Percentiles rank a stretch among this genome's conserved stretches.
These are phyloP conservation scores for Tiphia femorata DNA, from an alignment of 2,888 invertebrate species.

Conservation along the genomic window DNA sequence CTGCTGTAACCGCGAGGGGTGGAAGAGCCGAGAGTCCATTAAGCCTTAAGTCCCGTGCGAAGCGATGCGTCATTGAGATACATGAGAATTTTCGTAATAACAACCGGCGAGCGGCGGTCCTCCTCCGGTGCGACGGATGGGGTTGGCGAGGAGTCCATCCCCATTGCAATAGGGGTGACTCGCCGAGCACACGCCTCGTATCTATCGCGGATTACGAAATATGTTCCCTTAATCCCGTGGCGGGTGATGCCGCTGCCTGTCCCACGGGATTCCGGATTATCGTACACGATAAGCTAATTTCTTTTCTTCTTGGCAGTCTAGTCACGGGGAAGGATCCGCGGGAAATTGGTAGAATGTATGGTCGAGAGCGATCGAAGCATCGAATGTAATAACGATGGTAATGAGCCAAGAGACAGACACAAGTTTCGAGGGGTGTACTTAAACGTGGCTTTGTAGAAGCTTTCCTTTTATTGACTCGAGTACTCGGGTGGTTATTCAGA, in stretches of 20 bases:
- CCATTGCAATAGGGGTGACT: constrained; percentile 36
- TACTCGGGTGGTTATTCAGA: no score
- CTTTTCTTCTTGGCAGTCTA: constrained; percentile 17
- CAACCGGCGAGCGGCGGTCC: constrained; percentile 54
- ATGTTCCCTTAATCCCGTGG: constrained; percentile 60
- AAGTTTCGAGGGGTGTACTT: background rate
- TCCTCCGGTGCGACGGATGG: constrained; percentile 44
- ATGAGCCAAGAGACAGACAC: constrained; percentile 26
- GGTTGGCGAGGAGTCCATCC: constrained; percentile 36
- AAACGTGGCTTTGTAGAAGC: no score
- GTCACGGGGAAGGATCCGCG: constrained; percentile 7
- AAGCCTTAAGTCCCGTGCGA: constrained; percentile 68
- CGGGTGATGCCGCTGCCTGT: constrained; percentile 15
- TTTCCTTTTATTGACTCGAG: no score
- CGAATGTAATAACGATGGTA: constrained; percentile 43
- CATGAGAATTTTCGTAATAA: constrained; percentile 58
- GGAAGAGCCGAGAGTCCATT: constrained; percentile 59
- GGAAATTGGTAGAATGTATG: constrained; percentile 37
- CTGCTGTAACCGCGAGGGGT: constrained; percentile 2
- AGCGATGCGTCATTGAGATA: constrained; percentile 66
- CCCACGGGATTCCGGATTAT: constrained; percentile 56
- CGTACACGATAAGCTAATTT: constrained; percentile 61
- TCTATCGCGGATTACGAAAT: constrained; percentile 65
- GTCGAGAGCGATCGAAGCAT: background rate
- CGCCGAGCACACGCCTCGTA: constrained; percentile 35